phyloP scores from a whole-genome alignment of 2,888 invertebrate genomes.

The Lutraria lutraria region DNA sequence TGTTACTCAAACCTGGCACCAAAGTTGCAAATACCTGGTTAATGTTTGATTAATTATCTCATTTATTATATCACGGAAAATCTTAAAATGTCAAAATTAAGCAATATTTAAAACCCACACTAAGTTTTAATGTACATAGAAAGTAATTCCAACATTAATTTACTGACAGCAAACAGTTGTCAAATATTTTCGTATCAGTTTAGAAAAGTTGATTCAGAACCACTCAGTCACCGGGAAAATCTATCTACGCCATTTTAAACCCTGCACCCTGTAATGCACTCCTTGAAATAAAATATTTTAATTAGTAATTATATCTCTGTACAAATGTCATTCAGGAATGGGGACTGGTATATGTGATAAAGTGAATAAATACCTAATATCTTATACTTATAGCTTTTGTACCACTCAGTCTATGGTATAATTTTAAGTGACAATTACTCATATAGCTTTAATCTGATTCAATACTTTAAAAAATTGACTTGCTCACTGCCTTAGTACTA shows the following conservation, averaged over 20 bases:
- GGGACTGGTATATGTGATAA: neutral
- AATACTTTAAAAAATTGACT: neutral
- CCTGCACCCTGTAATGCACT: neutral
- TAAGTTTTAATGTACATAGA: neutral
- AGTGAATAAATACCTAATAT: neutral
- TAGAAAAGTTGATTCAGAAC: neutral
- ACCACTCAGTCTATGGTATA: neutral
- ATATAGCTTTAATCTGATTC: neutral
- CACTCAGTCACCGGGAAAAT: constrained; percentile 5
- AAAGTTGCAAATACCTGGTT: neutral
- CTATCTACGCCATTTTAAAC: neutral
- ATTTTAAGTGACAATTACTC: neutral
- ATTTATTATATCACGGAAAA: constrained; percentile 3
- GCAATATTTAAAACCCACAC: neutral
- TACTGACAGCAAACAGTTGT: neutral
- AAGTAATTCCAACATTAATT: neutral
- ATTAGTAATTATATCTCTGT: neutral
- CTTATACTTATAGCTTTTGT: constrained; percentile 12
- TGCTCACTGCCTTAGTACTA: neutral
- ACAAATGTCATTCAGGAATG: neutral
- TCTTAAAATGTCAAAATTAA: neutral
- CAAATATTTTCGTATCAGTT: neutral
- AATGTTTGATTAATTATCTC: constrained; percentile 4
- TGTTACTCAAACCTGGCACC: constrained; percentile 10
- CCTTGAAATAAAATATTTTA: constrained; percentile 6